Base-by-base conservation (phyloP, 2,888 invertebrate species). In the Agrotis segetum region DNA sequence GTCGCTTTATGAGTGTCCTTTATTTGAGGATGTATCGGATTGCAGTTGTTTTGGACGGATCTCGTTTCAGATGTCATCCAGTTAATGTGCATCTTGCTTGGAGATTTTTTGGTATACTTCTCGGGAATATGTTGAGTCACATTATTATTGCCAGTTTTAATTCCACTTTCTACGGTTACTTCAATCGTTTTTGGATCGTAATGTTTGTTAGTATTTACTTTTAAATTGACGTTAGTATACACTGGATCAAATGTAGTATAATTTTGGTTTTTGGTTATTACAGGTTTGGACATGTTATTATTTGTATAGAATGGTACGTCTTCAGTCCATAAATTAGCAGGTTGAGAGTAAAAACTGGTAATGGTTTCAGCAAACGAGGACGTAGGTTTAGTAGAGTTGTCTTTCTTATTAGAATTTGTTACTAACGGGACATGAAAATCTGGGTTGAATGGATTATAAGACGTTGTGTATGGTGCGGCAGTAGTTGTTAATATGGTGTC, bases 41-140 rank as follows among this genome's bases (percentile, higher is more conserved):
- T 93, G 77, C 90, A 94, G 84, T 89, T 91, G 79, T 89, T 93
- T 87, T 95, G 94, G 87, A 93, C 91, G 19, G 96, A 91, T 77
- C 95, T 92, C 58, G 92, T 92, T 90, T 96, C 96, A 21, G 96
- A 96, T 24, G 96, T 96, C 96, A 96, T 96, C 96, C 96, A 96
- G 83, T 96, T 96, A 47, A 96, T 96, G 75, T 96, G 96, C 93
- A 93, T 95, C 91, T 96, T 96, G 71, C 85, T 94, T 1, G 95
- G 94, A 9, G 94, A 94, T 77, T 96, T 96, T 80, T 96, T 96
- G 0, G 93, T 92, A 83, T 91, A 95, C 77, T 96, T 96, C 71
- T 96, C 96, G 50, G 91, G 78, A 66, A 90, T 82, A 74, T 92
- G 90, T 69, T 92, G 92, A 47, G 88, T 86, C 40, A 87, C 87